Evolutionary conservation across 2,888 invertebrate species (phyloP), one percentile per base, ranked within the genome.

Genomic region (Xanthia icteritia): DNA sequence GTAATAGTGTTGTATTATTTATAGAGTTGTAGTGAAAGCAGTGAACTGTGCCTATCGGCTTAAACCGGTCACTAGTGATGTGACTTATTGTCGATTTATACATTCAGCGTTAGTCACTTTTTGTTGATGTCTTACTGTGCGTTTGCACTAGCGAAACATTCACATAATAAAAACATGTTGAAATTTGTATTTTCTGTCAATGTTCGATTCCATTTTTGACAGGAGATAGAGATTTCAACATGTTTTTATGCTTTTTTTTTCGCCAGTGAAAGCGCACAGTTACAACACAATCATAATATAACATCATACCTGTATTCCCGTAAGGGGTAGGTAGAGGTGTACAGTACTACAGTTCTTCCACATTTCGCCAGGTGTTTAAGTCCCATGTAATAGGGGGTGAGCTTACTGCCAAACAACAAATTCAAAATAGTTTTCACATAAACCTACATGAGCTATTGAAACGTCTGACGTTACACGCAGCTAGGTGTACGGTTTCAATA

Each of bases 21-120:
- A 67, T 66, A 69, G 36, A 60, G 54, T 39, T 39, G 39, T 58
- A 83, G 83, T 76, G 83, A 83, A 83, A 83, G 83, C 83, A 64
- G 60, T 65, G 56, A 71, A 73, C 67, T 45, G 71, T 56, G 67
- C n/a, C 61, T 39, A 64, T 73, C 69, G 58, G 17, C 45, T 39
- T 65, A 54, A 79, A 83, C 83, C 83, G 81, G 83, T 83, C 63
- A 81, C 65, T 83, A 81, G 83, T 74, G 81, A 54, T 68, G 83
- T 0, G 73, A 48, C 4, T 39, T 15, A 36, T 23, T 76, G 68
- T 76, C 63, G 77, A 77, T 23, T 2, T 48, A 23, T 13, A 23
- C 5, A 56, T 63, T n/a, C 66, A 9, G 5, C 5, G 45, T 51
- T 36, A 31, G 11, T 45, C 5, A 56, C 5, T 23, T 56, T n/a